Evolutionary conservation across 2,888 invertebrate species (phyloP).

Genomic region (Anthoptus insignis): DNA sequence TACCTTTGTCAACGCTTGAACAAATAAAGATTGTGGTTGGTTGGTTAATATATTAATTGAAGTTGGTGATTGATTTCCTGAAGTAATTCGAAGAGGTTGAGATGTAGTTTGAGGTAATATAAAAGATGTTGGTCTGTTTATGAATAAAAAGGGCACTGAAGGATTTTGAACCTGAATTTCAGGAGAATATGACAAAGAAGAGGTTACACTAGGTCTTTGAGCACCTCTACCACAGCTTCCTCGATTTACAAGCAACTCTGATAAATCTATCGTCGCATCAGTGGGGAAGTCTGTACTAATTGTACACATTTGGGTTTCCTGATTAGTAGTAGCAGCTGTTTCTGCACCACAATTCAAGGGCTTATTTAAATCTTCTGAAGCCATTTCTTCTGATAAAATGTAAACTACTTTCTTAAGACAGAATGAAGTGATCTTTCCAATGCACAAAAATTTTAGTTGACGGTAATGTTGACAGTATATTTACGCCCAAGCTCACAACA

Average conservation of each 20-base stretch:
- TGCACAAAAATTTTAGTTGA: no score
- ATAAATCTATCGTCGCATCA: constrained; percentile 15
- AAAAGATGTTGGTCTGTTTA: constrained; percentile 43
- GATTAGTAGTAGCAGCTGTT: background rate
- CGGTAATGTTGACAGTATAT: no score
- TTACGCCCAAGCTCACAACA: no score
- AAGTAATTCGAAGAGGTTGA: constrained; percentile 50
- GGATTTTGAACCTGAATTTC: constrained; percentile 16
- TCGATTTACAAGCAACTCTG: constrained; percentile 11
- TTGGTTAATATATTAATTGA: constrained; percentile 48
- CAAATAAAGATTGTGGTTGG: constrained; percentile 68
- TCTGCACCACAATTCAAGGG: constrained; percentile 1
- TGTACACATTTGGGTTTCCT: constrained; percentile 27
- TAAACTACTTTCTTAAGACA: background rate
- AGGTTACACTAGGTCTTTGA: background rate
- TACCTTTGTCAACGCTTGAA: constrained; percentile 69
- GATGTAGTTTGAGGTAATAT: constrained; percentile 40
- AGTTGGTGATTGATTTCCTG: constrained; percentile 53
- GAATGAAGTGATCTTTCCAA: background rate
- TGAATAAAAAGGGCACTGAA: constrained; percentile 50
- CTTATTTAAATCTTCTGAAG: constrained; percentile 6
- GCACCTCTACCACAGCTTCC: background rate
- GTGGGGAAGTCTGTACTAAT: constrained; percentile 21
- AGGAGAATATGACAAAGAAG: constrained; percentile 1
- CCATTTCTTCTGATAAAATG: constrained; percentile 9